Evolutionary conservation across 92 coral and sea anemone genomes (phyloP).

Genomic region (Plumapathes pennacea): DNA sequence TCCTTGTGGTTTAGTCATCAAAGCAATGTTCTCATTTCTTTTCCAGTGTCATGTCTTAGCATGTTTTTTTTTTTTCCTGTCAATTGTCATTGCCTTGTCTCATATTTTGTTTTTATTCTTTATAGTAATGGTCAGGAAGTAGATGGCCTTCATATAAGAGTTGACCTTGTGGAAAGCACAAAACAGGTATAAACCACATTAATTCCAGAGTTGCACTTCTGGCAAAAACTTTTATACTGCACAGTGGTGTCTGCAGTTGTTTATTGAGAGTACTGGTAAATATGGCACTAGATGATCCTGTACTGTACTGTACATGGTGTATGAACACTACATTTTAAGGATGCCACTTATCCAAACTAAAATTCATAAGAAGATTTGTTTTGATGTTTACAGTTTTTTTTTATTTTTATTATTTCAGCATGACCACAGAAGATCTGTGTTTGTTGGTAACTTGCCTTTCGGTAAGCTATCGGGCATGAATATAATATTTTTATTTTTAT

Average conservation of each 20-base stretch:
- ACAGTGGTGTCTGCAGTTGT: background rate
- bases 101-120: background rate
- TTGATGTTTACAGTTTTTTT: background rate
- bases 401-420: conserved; percentile 36
- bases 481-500: background rate
- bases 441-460: conserved; percentile 95
- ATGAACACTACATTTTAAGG: too few species aligned
- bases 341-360: too few species aligned
- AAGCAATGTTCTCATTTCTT: too few species aligned
- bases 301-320: too few species aligned
- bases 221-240: background rate
- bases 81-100: background rate
- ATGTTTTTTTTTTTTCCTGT: background rate
- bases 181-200: conserved; percentile 28
- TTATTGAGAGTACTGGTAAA: too few species aligned
- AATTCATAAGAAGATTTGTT: too few species aligned
- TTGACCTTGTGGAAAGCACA: conserved; percentile 62
- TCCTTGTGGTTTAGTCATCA: too few species aligned
- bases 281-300: too few species aligned
- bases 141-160: conserved; percentile 83
- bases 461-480: conserved; percentile 51
- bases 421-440: conserved; percentile 85
- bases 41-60: background rate
- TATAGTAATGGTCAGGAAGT: conserved; percentile 80
- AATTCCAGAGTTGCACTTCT: conserved; percentile 11